Base-by-base conservation (phyloP, 2,113 vertebrate genomes). In the Syngnathus scovelli region DNA sequence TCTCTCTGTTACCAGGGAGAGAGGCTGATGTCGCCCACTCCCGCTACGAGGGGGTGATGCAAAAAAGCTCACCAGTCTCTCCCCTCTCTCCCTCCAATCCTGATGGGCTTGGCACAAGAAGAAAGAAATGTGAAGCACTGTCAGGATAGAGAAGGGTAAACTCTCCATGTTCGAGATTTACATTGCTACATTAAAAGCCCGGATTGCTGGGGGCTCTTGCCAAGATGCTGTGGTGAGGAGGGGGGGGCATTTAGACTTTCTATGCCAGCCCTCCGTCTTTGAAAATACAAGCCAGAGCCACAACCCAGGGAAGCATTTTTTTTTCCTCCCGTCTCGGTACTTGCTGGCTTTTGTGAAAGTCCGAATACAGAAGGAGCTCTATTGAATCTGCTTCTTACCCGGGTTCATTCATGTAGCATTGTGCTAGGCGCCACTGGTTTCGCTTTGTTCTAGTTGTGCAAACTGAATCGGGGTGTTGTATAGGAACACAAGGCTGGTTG, bases 151-250 rank as follows among this genome's bases (percentile, higher is more conserved):
- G 71, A 71, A 74, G 78, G 72, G 77, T 78, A 86, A 87, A 79
- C 82, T 84, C 84, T 81, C 83, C 77, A 67, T 85, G 86, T 85
- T 89, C 52, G 77, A 89, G 86, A 90, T 89, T 90, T 89, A 89
- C 83, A 85, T 82, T 78, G 71, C 61, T 7, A 82, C 84, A 87
- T 89, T 86, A 80, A 84, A 82, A 81, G 78, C 76, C 66, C 77
- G 76, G 66, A 78, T 77, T 74, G 81, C 79, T 79, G 64, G 66
- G 73, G 79, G 78, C 52, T 70, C n/a, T 61, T 74, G 75, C 75
- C 83, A 80, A 59, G 23, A 13, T 66, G 74, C 52, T 36, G 66
- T 72, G 59, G 78, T 55, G 74, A 52, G 66, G 72, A 51, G 68
- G 59, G 72, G 62, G 72, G 36, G 68, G 73, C 36, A 19, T 72